phyloP scores from a whole-genome alignment of 2,113 vertebrate species.

The Xyliphius kryptos region DNA sequence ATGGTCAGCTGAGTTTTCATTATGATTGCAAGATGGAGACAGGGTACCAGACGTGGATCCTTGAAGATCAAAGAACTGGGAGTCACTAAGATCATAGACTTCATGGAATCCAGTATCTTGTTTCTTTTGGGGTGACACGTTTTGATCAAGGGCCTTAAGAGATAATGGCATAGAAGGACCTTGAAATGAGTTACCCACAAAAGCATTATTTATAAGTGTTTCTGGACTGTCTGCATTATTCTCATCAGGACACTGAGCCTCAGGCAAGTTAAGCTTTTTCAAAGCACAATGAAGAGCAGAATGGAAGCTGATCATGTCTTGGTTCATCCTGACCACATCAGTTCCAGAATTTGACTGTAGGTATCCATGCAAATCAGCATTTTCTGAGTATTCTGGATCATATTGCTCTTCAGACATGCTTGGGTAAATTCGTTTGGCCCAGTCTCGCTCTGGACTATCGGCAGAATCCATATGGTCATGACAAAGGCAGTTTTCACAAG shows the following conservation, averaged over 20 bases:
- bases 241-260: too few species aligned
- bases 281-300: too few species aligned
- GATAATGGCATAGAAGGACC: background rate
- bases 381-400: constrained; percentile 29
- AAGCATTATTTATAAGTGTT: background rate
- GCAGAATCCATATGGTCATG: constrained; percentile 51
- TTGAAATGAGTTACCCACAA: constrained; percentile 1
- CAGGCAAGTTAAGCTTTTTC: too few species aligned
- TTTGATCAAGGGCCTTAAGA: constrained; percentile 23
- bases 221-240: too few species aligned
- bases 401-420: constrained; percentile 40
- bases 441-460: constrained; percentile 53
- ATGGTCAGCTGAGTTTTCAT: constrained; percentile 40
- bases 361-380: constrained; percentile 30
- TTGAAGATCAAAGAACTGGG: constrained; percentile 22
- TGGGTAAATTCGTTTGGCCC: constrained; percentile 45
- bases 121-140: constrained; percentile 5
- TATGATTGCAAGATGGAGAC: constrained; percentile 37
- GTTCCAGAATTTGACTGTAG: constrained; percentile 67
- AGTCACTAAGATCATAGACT: constrained; percentile 26
- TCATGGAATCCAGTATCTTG: constrained; percentile 31
- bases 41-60: constrained; percentile 38
- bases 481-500: constrained; percentile 47
- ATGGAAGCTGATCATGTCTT: too few species aligned
- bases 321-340: constrained; percentile 72